Evolutionary conservation across 2,888 invertebrate genomes (phyloP), one percentile per base, ranked within the genome.

Genomic region (Thera britannica): DNA sequence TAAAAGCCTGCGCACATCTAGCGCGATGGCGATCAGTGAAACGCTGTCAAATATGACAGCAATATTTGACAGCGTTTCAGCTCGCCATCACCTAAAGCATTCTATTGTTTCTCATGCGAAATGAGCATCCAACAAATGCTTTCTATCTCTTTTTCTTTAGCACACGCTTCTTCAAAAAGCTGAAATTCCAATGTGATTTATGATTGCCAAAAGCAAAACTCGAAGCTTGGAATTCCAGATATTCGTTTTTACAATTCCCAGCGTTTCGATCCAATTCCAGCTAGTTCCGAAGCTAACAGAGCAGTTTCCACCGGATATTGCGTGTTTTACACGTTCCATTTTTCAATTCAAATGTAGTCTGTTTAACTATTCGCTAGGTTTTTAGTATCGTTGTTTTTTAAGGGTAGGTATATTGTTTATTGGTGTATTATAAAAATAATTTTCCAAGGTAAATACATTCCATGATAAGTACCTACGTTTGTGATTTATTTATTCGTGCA

Each of bases 251-350:
- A 65, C 67, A 72, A 65, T 65, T 63, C 35, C 48, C 61, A 64
- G 54, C 68, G 62, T 59, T 69, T 62, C 62, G 72, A 59, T 64
- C 62, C 69, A 72, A 74, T 72, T 68, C 59, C 59, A 65, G 49
- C 61, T 59, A 67, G 68, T 71, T 72, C 71, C 71, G 68, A 52
- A 62, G 58, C 67, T 65, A 72, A 68, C 68, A 55, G 63, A 62
- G 58, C 65, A 54, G 70, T 67, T 67, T 70, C 65, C 67, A 62
- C 34, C 69, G 72, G 72, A 74, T 74, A 74, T 71, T 74, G 71
- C 72, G 64, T 71, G 69, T 71, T 73, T 68, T 68, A 74, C 72
- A 66, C 71, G 58, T 69, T 68, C 68, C 58, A 63, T 68, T 68
- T 68, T 68, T 60, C 59, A 65, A 67, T 72, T 71, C 61, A 67